These are phyloP conservation scores for Tribolium freemani DNA, from an alignment of 2,888 invertebrate species.

Conservation along the genomic window DNA sequence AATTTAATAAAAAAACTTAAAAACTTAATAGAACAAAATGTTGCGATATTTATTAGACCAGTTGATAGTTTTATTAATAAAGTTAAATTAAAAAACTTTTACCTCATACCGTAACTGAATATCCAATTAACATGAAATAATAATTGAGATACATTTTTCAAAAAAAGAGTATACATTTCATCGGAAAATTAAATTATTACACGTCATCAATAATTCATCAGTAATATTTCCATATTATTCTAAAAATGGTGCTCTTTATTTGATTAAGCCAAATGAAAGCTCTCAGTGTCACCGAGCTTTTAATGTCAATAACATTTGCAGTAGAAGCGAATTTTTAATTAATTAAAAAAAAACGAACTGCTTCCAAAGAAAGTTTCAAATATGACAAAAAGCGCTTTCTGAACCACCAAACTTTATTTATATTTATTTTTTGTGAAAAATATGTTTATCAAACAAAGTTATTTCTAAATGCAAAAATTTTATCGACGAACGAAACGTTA, in stretches of 20 bases:
- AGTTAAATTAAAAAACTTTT: conserved; percentile 42
- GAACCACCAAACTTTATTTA: too few relatives aligned
- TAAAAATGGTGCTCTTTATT: conserved; percentile 7
- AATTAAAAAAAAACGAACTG: conserved; percentile 3
- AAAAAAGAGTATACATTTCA: too few relatives aligned
- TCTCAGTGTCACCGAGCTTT: conserved; percentile 3
- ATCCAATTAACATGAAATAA: background rate
- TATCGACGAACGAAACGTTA: background rate
- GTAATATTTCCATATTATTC: background rate
- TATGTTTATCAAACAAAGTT: background rate
- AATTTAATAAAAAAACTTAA: conserved; percentile 46
- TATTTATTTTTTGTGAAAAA: background rate
- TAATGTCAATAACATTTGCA: conserved; percentile 16
- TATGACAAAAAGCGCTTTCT: too few relatives aligned
- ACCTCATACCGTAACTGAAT: background rate
- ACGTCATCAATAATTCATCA: conserved; percentile 1
- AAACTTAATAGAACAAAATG: conserved; percentile 43
- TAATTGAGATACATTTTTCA: background rate
- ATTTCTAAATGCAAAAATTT: background rate
- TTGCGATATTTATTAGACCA: conserved; percentile 30
- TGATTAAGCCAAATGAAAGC: conserved; percentile 15
- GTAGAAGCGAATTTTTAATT: conserved; percentile 15
- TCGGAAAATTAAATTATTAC: background rate
- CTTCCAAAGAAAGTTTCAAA: too few relatives aligned
- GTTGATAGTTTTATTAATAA: conserved; percentile 38